phyloP scores from a whole-genome alignment of 2,888 invertebrate genomes.

The Catocala nupta region DNA sequence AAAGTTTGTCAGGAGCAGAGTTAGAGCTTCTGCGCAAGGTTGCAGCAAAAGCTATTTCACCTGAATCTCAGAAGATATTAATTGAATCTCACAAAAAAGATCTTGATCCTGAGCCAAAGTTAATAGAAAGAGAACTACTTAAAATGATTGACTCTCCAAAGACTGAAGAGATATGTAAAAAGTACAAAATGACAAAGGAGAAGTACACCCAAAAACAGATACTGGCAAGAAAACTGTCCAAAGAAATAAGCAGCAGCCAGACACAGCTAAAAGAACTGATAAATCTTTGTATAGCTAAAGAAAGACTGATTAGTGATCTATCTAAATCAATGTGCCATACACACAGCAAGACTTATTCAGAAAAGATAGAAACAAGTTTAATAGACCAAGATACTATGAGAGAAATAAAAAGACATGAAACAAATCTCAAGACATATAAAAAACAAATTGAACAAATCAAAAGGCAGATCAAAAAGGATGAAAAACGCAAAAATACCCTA shows the following conservation, averaged over 20 bases:
- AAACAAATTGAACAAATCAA: slow-evolving; percentile 92
- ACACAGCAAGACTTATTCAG: slow-evolving; percentile 80
- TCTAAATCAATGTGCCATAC: slow-evolving; percentile 73
- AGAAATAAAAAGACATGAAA: slow-evolving; percentile 91
- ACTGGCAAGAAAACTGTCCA: slow-evolving; percentile 80
- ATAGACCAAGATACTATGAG: slow-evolving; percentile 87
- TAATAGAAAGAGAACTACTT: slow-evolving; percentile 83
- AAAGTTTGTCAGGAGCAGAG: slow-evolving; percentile 87
- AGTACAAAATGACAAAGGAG: slow-evolving; percentile 85
- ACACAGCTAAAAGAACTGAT: slow-evolving; percentile 91
- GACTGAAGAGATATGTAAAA: slow-evolving; percentile 82
- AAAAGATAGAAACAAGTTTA: slow-evolving; percentile 88
- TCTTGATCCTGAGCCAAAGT: slow-evolving; percentile 85
- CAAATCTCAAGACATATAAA: slow-evolving; percentile 91
- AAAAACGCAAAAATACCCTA: slow-evolving; percentile 90
- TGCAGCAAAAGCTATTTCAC: slow-evolving; percentile 86
- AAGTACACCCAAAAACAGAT: slow-evolving; percentile 84
- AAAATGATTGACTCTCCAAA: slow-evolving; percentile 86
- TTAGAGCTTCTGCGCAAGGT: slow-evolving; percentile 88
- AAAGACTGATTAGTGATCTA: slow-evolving; percentile 91
- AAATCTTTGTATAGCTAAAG: slow-evolving; percentile 89
- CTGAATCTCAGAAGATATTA: slow-evolving; percentile 84
- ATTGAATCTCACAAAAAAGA: slow-evolving; percentile 87
- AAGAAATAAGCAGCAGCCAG: slow-evolving; percentile 89
- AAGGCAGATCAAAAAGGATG: slow-evolving; percentile 91